Evolutionary conservation across 2,888 invertebrate species (phyloP).

Genomic region (Drosophila diplacantha): DNA sequence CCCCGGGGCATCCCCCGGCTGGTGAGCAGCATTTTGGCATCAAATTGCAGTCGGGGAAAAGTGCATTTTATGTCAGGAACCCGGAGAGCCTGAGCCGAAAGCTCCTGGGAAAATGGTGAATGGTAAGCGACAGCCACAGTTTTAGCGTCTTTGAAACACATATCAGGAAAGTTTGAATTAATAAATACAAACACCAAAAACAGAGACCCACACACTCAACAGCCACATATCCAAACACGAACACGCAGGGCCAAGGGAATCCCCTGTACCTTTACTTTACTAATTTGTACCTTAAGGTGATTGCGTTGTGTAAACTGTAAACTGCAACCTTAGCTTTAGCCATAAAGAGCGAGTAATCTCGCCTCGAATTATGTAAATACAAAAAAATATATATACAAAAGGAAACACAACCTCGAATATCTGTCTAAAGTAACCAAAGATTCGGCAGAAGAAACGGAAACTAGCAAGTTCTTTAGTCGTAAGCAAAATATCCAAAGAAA

Average conservation of each 20-base stretch:
- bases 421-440: slow-evolving; percentile 13
- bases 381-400: neutral
- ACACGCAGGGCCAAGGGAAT: slow-evolving; percentile 22
- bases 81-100: slow-evolving; percentile 23
- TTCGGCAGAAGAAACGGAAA: slow-evolving; percentile 21
- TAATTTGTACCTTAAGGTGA: slow-evolving; percentile 37
- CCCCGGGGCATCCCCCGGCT: slow-evolving; percentile 1
- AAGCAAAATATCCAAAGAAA: slow-evolving; percentile 30
- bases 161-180: slow-evolving; percentile 49
- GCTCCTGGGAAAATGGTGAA: slow-evolving; percentile 55
- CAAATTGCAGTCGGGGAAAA: slow-evolving; percentile 20
- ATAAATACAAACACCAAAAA: slow-evolving; percentile 35
- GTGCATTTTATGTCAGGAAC: slow-evolving; percentile 38
- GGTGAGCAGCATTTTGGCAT: slow-evolving; percentile 37
- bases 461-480: slow-evolving; percentile 28
- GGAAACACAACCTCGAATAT: slow-evolving; percentile 10
- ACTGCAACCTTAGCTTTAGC: slow-evolving; percentile 2
- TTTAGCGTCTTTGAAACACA: slow-evolving; percentile 37
- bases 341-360: slow-evolving; percentile 16
- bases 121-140: slow-evolving; percentile 19
- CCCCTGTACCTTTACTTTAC: slow-evolving; percentile 38
- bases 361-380: slow-evolving; percentile 32
- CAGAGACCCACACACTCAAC: slow-evolving; percentile 21
- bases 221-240: slow-evolving; percentile 13
- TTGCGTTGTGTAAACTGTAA: slow-evolving; percentile 36